Conservation (phyloP, 2,113 vertebrate genomes). For the Sialia sialis region DNA sequence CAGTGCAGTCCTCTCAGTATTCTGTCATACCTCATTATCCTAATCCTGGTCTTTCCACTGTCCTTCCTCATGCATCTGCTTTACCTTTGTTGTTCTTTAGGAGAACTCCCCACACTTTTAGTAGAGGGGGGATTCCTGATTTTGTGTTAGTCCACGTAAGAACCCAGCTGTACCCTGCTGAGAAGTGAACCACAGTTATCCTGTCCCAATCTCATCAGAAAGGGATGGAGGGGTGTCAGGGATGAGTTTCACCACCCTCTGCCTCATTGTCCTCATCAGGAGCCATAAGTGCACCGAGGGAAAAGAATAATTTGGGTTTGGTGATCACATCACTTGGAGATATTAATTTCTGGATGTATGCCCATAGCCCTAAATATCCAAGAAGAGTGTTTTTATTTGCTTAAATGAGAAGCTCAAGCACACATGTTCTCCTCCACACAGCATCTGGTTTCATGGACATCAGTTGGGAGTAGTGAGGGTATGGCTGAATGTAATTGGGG, state of each 20-base stretch:
- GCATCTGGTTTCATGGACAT: not conserved
- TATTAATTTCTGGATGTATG: not conserved
- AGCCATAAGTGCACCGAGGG: not conserved
- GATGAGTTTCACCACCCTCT: not conserved
- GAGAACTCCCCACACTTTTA: not conserved
- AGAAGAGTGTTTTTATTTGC: not conserved
- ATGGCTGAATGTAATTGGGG: not conserved
- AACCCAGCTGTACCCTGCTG: not conserved
- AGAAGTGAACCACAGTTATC: not conserved
- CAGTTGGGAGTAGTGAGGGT: not conserved
- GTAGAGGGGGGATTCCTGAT: not conserved
- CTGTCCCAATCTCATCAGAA: not conserved
- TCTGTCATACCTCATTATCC: not conserved
- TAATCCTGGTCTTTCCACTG: not conserved
- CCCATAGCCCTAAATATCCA: not conserved
- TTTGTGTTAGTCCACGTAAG: not conserved
- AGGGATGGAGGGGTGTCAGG: not conserved
- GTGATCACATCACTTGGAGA: not conserved
- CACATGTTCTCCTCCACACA: not conserved
- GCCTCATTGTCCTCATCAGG: not conserved
- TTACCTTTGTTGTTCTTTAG: not conserved
- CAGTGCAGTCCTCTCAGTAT: not conserved
- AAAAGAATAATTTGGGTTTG: not conserved
- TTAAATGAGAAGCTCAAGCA: not conserved
- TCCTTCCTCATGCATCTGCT: not conserved